Evolutionary conservation across 2,113 vertebrate genomes (phyloP).

Genomic region (Lagopus leucura): DNA sequence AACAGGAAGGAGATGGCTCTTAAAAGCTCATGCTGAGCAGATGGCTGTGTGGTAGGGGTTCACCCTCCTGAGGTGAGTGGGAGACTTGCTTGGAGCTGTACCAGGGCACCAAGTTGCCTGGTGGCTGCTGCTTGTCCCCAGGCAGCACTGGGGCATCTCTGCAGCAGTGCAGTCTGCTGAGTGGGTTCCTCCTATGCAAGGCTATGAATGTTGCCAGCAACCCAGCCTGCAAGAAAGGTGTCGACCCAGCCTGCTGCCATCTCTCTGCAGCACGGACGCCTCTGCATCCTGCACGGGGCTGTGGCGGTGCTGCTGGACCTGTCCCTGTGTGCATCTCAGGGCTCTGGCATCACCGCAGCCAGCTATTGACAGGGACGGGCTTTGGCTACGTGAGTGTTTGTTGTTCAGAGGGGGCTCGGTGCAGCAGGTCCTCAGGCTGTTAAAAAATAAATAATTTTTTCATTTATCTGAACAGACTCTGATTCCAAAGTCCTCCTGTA

Average conservation of each 20-base stretch:
- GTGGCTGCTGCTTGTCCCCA: background rate
- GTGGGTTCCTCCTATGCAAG: conserved; percentile 64
- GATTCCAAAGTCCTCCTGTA: background rate
- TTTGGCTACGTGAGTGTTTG: too few relatives aligned
- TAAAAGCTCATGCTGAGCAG: background rate
- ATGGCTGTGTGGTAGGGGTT: background rate
- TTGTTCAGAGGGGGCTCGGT: background rate
- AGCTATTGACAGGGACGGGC: background rate
- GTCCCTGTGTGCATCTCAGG: background rate
- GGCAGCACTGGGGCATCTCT: background rate
- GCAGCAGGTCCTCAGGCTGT: background rate
- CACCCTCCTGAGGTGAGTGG: too few relatives aligned
- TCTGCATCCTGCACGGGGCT: conserved; percentile 35
- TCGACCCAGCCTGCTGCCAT: conserved; percentile 60
- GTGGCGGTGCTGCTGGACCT: background rate
- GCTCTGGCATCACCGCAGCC: background rate
- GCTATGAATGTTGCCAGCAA: conserved; percentile 72
- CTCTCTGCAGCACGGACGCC: conserved; percentile 56
- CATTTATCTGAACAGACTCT: background rate
- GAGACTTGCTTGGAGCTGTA: background rate
- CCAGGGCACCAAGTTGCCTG: background rate
- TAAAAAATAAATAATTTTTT: background rate
- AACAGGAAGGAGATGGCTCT: background rate
- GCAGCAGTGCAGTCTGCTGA: conserved; percentile 57
- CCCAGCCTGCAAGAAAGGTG: conserved; percentile 62